Conservation (phyloP, 2,888 invertebrate genomes). For the Apotomis capreana region DNA sequence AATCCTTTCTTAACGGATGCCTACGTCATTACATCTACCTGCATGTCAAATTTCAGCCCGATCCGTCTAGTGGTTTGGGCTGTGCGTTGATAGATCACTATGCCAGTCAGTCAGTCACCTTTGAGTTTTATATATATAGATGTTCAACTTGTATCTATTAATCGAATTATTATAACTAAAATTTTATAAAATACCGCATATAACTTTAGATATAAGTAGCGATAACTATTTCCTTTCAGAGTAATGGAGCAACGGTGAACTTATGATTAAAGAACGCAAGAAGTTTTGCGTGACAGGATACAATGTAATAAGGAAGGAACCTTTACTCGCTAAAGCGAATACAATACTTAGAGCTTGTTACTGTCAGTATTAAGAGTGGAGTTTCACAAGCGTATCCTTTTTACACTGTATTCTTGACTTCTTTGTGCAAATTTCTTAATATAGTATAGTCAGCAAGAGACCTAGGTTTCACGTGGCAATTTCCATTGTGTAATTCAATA, state of each 20-base stretch:
- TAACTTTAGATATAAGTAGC: no score
- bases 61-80: no score
- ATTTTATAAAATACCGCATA: no score
- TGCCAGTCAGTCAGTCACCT: no score
- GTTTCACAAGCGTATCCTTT: constrained; percentile 7
- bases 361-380: neutral
- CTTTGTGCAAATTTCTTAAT: neutral
- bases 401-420: neutral
- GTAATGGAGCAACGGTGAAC: neutral
- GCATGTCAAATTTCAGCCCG: no score
- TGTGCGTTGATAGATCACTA: no score
- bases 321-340: constrained; percentile 1
- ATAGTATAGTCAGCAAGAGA: neutral
- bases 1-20: no score
- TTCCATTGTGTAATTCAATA: neutral
- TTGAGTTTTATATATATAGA: no score
- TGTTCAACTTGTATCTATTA: no score
- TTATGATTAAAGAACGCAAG: neutral
- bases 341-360: constrained; percentile 12
- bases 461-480: neutral
- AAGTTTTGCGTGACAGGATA: constrained; percentile 34
- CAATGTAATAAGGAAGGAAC: constrained; percentile 30
- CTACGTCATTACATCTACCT: no score
- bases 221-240: no score
- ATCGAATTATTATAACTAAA: no score